Percentiles rank a stretch among this genome's conserved stretches.
These are phyloP conservation scores for Alentia gelatinosa DNA, from an alignment of 2,888 invertebrate genomes.

Conservation along the genomic window DNA sequence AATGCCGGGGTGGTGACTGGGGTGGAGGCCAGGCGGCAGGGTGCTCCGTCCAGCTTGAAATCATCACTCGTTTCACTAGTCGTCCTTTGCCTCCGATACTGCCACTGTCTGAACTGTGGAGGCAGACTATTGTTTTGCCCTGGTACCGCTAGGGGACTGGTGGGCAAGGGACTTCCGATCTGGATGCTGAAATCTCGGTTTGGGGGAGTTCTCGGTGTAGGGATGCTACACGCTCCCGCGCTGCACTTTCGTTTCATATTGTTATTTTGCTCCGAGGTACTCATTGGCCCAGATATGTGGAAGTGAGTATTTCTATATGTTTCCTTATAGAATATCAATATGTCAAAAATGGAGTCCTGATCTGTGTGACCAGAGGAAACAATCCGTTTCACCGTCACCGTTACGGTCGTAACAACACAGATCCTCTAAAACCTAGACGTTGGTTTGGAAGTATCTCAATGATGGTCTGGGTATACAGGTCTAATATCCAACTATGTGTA, in stretches of 20 bases:
- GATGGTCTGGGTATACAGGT: too few species aligned
- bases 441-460: too few species aligned
- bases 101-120: slow-evolving; percentile 14
- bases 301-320: too few species aligned
- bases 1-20: neutral
- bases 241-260: neutral
- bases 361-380: too few species aligned
- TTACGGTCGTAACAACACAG: too few species aligned
- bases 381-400: too few species aligned
- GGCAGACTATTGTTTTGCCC: neutral
- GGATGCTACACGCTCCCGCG: neutral
- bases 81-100: neutral
- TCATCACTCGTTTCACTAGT: slow-evolving; percentile 14
- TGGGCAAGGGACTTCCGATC: slow-evolving; percentile 3
- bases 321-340: neutral
- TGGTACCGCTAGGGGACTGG: neutral
- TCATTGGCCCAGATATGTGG: neutral
- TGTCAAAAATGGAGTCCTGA: too few species aligned
- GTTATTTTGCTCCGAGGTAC: neutral
- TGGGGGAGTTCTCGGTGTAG: neutral
- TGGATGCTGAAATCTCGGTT: neutral
- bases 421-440: too few species aligned
- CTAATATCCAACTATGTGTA: too few species aligned
- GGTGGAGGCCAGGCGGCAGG: slow-evolving; percentile 24
- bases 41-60: slow-evolving; percentile 8